Percentiles rank a stretch among this genome's conserved stretches.
Conservation (phyloP, 2,113 vertebrate genomes). For the Proteles cristata region DNA sequence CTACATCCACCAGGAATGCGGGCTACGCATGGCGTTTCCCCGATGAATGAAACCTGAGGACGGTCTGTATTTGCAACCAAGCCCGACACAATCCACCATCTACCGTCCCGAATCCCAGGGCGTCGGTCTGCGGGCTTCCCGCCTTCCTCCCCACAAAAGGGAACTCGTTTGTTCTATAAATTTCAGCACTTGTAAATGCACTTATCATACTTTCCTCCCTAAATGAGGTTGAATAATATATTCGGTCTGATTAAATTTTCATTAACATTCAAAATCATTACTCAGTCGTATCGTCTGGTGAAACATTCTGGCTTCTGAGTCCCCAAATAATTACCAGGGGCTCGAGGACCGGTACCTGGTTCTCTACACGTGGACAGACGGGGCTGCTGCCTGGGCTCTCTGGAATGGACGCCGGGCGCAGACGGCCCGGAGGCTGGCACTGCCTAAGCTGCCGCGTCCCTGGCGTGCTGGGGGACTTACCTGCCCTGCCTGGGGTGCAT, state of each 20-base stretch:
- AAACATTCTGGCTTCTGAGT: constrained; percentile 43
- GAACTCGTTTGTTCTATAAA: constrained; percentile 24
- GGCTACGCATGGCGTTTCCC: accelerated
- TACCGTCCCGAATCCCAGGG: background rate
- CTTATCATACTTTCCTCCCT: background rate
- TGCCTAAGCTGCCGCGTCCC: accelerated
- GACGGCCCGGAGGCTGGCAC: accelerated
- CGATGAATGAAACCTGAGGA: background rate
- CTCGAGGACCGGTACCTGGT: background rate
- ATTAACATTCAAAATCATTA: constrained; percentile 52
- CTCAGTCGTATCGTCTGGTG: background rate
- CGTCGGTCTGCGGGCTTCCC: accelerated
- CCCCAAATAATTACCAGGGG: background rate
- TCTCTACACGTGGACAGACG: background rate
- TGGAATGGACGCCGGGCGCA: accelerated
- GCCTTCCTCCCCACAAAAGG: background rate
- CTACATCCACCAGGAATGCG: background rate
- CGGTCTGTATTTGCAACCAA: background rate
- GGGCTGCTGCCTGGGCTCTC: accelerated
- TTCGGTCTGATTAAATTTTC: constrained; percentile 54
- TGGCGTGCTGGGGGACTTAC: accelerated
- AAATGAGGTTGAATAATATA: constrained; percentile 53
- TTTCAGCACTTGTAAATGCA: background rate
- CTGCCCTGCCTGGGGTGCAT: background rate
- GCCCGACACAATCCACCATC: background rate